Evolutionary conservation across 2,888 invertebrate genomes (phyloP), one percentile per base, ranked within the genome.

Genomic region (Lepetodrilus schrolli): DNA sequence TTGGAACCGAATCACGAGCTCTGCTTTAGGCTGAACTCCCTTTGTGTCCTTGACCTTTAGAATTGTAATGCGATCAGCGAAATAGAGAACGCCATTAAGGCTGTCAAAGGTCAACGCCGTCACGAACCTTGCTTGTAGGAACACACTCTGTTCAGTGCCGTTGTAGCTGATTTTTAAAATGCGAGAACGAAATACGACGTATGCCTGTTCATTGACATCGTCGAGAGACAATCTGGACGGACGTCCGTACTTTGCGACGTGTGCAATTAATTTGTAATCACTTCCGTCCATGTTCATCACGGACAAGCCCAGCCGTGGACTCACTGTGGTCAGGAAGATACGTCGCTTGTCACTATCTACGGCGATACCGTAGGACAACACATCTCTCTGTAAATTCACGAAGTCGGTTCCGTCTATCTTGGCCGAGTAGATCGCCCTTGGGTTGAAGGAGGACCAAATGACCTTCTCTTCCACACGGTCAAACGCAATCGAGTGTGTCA

Each of bases 81-180:
- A 58, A 34, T 58, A 58, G 1, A 58, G 58, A 13, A 58, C 58
- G 30, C 30, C 58, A 17, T 26, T 58, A 4, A 26, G 1, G 17
- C 34, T 58, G 58, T 58, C 58, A 30, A 58, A 58, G 58, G 58
- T 58, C 30, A 58, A 58, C 17, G 30, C 17, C n/a, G 58, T 58
- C 30, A 58, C 34, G 58, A 30, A 58, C 17, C 13, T 1, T 10
- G 30, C 58, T 4, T 34, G 58, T 2, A 58, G 0, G 13, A 58
- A 30, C 13, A 58, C 34, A 13, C 30, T 17, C 34, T 58, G 58
- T 7, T 58, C 2, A 58, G 30, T 34, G 26, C 58, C 58, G 30
- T 58, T 17, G 34, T 58, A 58, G 17, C 58, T 58, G 34, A 58
- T 10, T 30, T 58, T 58, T 0, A 17, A 26, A 17, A 58, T 58